phyloP scores from a whole-genome alignment of 1,140 invertebrate species.

The Thaumatotibia leucotreta region DNA sequence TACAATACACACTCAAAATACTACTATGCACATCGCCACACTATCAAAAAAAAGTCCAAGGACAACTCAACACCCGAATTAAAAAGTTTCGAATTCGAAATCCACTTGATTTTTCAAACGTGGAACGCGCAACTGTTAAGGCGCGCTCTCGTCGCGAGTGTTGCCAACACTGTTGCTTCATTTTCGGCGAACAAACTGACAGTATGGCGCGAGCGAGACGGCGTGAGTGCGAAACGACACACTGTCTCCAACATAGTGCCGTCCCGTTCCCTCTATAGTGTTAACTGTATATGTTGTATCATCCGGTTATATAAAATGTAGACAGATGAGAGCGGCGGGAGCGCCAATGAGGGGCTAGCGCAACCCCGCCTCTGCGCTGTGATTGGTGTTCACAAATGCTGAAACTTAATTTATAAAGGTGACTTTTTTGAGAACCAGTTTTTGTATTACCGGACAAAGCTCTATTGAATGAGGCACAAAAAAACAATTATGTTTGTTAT shows the following conservation, averaged over 20 bases:
- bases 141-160: conserved; percentile 38
- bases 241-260: conserved; percentile 52
- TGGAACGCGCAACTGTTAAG: conserved; percentile 36
- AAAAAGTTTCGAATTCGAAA: conserved; percentile 18
- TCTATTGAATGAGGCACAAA: conserved; percentile 61
- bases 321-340: conserved; percentile 44
- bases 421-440: conserved; percentile 67
- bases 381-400: conserved; percentile 49
- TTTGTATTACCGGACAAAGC: conserved; percentile 51
- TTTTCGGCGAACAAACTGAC: conserved; percentile 40
- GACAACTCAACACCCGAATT: conserved; percentile 10
- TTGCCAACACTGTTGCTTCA: conserved; percentile 62
- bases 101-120: conserved; percentile 15
- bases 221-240: conserved; percentile 55
- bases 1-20: conserved; percentile 5
- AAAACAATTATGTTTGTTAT: conserved; percentile 73
- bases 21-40: conserved; percentile 14
- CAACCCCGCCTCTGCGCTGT: conserved; percentile 40
- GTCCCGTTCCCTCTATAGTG: conserved; percentile 51
- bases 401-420: conserved; percentile 75
- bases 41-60: conserved; percentile 10
- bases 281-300: conserved; percentile 74
- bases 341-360: conserved; percentile 38
- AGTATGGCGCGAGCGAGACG: conserved; percentile 44
- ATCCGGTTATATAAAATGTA: conserved; percentile 74